Percentiles rank a stretch among this genome's conserved stretches.
phyloP scores from a whole-genome alignment of 64 coral and sea anemone species.

The Pachyseris speciosa region DNA sequence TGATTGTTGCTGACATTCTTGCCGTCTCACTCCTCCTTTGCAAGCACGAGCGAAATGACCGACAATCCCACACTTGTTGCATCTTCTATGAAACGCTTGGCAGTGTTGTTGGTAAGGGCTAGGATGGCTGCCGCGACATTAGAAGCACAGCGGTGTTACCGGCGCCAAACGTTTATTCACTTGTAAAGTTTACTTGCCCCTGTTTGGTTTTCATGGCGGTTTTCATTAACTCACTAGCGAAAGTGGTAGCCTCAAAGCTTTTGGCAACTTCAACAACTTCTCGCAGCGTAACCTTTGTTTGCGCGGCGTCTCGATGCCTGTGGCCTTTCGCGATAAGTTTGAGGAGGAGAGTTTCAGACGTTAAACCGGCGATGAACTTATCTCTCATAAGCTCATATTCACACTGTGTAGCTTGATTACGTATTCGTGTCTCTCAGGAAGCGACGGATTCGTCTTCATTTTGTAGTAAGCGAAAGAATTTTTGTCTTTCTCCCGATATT shows the following conservation, averaged over 20 bases:
- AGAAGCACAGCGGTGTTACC: neutral
- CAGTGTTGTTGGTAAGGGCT: constrained; percentile 7
- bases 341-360: constrained; percentile 1
- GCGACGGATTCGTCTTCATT: constrained; percentile 11
- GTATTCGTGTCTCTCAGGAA: constrained; percentile 25
- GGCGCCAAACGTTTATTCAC: neutral
- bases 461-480: neutral
- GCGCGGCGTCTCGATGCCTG: neutral
- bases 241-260: constrained; percentile 7
- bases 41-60: neutral
- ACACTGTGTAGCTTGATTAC: constrained; percentile 14
- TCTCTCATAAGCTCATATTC: constrained; percentile 37
- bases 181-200: neutral
- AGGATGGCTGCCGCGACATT: neutral
- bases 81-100: constrained; percentile 19
- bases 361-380: constrained; percentile 39
- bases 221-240: constrained; percentile 17
- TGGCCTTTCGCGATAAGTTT: constrained; percentile 16
- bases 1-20: neutral
- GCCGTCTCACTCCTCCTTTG: neutral
- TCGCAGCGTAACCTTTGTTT: neutral
- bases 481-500: neutral
- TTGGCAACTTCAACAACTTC: constrained; percentile 46
- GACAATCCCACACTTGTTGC: constrained; percentile 28
- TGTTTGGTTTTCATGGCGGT: neutral